Percentiles rank a stretch among this genome's conserved stretches.
These are phyloP conservation scores for Aplochiton taeniatus DNA, from an alignment of 2,797 vertebrate species.

Conservation along the genomic window DNA sequence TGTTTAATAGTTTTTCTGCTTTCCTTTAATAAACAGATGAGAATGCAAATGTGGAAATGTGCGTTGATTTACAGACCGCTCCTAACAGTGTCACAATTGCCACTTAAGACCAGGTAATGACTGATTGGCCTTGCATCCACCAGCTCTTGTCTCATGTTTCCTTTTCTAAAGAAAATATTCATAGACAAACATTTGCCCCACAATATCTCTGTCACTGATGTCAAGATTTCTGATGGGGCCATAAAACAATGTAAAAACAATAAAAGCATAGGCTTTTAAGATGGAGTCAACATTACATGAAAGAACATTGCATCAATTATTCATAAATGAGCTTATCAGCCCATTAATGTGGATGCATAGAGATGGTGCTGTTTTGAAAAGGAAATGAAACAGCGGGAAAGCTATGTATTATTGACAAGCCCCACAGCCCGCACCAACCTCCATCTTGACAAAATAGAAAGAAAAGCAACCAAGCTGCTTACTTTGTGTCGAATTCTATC, in stretches of 20 bases:
- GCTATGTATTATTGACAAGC: conserved; percentile 15
- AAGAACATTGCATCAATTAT: conserved; percentile 23
- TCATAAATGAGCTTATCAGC: conserved; percentile 12
- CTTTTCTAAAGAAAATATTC: no score
- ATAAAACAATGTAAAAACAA: background rate
- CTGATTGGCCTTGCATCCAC: no score
- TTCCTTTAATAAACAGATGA: no score
- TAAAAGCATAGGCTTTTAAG: background rate
- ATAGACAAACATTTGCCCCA: background rate
- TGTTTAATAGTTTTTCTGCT: no score
- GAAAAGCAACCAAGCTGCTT: conserved; percentile 52
- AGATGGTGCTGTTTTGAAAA: conserved; percentile 4
- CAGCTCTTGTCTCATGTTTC: no score
- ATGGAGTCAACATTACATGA: conserved; percentile 3
- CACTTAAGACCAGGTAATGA: no score
- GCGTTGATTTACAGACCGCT: no score
- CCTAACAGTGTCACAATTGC: no score
- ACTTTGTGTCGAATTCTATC: conserved; percentile 96
- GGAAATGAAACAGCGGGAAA: conserved; percentile 6
- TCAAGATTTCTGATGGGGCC: background rate
- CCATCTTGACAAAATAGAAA: background rate
- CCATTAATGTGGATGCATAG: conserved; percentile 16
- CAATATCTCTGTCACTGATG: background rate
- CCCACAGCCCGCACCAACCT: background rate
- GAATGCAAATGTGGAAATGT: no score